Base-by-base conservation (phyloP, 2,797 vertebrate genomes). In the Sebastolobus alascanus region DNA sequence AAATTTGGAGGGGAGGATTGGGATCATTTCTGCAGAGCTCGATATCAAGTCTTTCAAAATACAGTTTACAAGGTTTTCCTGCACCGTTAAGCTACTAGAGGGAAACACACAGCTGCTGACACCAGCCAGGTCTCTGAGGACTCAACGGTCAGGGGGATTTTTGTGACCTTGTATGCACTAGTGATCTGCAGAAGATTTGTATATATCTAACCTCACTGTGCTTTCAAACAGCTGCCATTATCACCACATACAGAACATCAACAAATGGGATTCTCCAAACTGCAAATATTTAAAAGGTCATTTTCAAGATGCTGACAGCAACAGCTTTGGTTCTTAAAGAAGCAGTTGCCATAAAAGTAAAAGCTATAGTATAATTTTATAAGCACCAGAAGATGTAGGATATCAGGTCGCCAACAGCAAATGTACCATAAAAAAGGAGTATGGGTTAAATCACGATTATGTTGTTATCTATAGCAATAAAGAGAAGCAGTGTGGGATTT, bases 71-170 rank as follows among this genome's bases (percentile, higher is more conserved):
- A 35, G 52, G 40, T 65, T 60, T 76, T 35, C 16, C 54, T 56
- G 43, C 60, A 54, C 46, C 14, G 31, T 40, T 38, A 43, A 38
- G 22, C 56, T 61, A 59, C 55, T 11, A 55, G 18, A 68, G 68
- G 14, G 22, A 66, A 59, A n/a, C 71, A n/a, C 71, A 43, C 55
- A 61, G 31, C 61, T 60, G 74, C 69, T 40, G 33, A 77, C 64
- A 68, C 20, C 33, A 43, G 29, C 25, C 68, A 12, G 55, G 16
- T 64, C 27, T 58, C 56, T 25, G 55, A 14, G 25, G 65, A 56
- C 18, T 60, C 29, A 43, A 68, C 25, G 2, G 13, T 55, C 37
- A 63, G 33, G 10, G 38, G 40, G n/a, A 22, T 63, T 29, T 77
- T 46, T 55, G 43, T 35, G 54, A 66, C 54, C n/a, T 33, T 71